Conservation (phyloP, 2,888 invertebrate genomes). For the Patella pellucida region DNA sequence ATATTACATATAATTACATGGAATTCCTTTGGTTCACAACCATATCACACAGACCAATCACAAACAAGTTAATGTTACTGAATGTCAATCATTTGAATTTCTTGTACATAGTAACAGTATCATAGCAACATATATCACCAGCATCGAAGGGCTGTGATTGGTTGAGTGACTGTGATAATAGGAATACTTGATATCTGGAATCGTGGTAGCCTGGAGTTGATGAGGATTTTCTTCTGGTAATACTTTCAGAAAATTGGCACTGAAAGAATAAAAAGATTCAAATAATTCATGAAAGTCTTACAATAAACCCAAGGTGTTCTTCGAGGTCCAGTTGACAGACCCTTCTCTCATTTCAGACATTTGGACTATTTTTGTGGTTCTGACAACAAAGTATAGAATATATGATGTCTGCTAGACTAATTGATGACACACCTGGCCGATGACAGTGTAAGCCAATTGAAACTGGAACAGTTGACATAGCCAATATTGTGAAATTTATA, state of each 20-base stretch:
- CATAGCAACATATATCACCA: background rate
- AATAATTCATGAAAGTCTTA: too few species aligned
- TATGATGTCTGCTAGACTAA: too few species aligned
- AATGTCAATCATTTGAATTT: background rate
- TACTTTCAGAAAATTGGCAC: background rate
- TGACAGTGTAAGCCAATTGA: too few species aligned
- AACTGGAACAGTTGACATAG: too few species aligned
- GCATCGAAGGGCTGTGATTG: background rate
- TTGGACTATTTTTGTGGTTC: too few species aligned
- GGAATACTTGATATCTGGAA: background rate
- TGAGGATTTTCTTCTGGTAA: background rate
- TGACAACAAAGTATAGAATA: too few species aligned
- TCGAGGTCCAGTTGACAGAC: too few species aligned
- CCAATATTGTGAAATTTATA: too few species aligned
- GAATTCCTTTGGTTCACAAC: conserved; percentile 2
- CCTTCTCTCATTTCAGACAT: too few species aligned
- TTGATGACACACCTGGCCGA: too few species aligned
- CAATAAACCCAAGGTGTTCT: too few species aligned
- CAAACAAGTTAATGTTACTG: background rate
- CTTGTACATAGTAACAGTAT: background rate
- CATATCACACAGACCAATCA: background rate
- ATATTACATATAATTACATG: background rate
- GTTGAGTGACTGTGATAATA: background rate
- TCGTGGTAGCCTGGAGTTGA: background rate
- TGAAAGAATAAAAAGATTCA: background rate